phyloP scores from a whole-genome alignment of 64 coral and sea anemone species.

The Exaiptasia diaphana region DNA sequence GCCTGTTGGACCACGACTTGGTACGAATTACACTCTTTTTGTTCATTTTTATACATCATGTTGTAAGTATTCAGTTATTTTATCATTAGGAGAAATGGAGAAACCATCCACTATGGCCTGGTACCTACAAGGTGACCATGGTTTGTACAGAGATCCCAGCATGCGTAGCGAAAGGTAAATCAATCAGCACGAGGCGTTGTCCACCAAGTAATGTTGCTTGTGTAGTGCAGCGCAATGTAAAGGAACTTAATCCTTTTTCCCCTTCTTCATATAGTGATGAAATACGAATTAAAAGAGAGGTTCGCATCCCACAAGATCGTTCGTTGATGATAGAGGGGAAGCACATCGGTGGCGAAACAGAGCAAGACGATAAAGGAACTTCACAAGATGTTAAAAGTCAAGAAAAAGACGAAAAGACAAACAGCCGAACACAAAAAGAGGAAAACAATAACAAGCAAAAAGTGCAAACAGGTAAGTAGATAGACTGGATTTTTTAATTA shows the following conservation, averaged over 20 bases:
- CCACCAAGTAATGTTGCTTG: no score
- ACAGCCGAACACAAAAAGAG: not conserved
- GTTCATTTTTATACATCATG: not conserved
- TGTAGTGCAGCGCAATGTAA: no score
- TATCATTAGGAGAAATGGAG: slow-evolving; percentile 57
- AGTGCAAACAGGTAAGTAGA: not conserved
- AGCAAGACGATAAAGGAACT: not conserved
- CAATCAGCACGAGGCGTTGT: not conserved
- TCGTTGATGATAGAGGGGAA: slow-evolving; percentile 68
- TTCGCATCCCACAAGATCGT: slow-evolving; percentile 71
- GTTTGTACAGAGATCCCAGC: slow-evolving; percentile 58
- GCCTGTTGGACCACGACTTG: slow-evolving; percentile 79
- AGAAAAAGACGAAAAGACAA: not conserved
- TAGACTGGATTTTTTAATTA: no score
- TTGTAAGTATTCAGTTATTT: not conserved
- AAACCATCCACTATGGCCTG: slow-evolving; percentile 74
- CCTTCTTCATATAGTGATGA: slow-evolving; percentile 13
- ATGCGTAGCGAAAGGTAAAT: not conserved
- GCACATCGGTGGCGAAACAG: slow-evolving; percentile 50
- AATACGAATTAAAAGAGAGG: slow-evolving; percentile 26
- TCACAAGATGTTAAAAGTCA: not conserved
- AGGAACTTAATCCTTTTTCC: not conserved
- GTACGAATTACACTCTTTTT: slow-evolving; percentile 26
- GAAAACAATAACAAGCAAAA: not conserved
- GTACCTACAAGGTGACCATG: slow-evolving; percentile 87